phyloP scores from a whole-genome alignment of 2,113 vertebrate genomes.

The Helogale parvula region DNA sequence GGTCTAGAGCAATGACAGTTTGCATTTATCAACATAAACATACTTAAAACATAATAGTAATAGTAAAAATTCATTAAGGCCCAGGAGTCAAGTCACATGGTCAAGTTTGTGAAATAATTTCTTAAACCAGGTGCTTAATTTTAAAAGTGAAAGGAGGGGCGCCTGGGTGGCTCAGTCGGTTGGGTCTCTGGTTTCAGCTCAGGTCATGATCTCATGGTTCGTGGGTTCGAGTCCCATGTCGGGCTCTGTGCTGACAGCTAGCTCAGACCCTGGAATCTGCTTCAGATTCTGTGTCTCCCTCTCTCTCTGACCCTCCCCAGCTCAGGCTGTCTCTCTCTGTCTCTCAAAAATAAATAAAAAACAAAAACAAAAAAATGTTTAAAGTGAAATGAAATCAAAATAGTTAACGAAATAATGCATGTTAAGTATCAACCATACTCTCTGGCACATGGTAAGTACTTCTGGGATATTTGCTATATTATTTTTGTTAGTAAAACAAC shows the following conservation, averaged over 20 bases:
- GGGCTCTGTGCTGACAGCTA: too few relatives aligned
- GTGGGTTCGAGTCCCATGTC: too few relatives aligned
- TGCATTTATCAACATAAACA: neutral
- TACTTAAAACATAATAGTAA: neutral
- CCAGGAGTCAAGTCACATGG: neutral
- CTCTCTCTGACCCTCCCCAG: too few relatives aligned
- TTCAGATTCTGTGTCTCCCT: too few relatives aligned
- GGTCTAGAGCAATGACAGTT: neutral
- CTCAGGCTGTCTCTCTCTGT: too few relatives aligned
- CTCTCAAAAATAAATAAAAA: too few relatives aligned
- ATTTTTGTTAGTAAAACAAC: neutral
- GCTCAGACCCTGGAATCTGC: too few relatives aligned
- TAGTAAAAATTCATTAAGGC: neutral
- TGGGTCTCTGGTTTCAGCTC: too few relatives aligned
- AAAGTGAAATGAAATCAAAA: constrained; percentile 5
- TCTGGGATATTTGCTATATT: neutral
- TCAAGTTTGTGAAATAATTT: neutral
- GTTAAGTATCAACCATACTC: neutral
- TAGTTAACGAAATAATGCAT: neutral
- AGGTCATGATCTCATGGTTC: too few relatives aligned
- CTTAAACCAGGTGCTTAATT: neutral
- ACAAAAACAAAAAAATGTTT: too few relatives aligned
- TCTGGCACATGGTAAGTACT: neutral
- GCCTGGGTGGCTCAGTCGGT: too few relatives aligned
- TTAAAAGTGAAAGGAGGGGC: neutral